phyloP scores from a whole-genome alignment of 1,140 invertebrate genomes.

The Meloidogyne floridensis region DNA sequence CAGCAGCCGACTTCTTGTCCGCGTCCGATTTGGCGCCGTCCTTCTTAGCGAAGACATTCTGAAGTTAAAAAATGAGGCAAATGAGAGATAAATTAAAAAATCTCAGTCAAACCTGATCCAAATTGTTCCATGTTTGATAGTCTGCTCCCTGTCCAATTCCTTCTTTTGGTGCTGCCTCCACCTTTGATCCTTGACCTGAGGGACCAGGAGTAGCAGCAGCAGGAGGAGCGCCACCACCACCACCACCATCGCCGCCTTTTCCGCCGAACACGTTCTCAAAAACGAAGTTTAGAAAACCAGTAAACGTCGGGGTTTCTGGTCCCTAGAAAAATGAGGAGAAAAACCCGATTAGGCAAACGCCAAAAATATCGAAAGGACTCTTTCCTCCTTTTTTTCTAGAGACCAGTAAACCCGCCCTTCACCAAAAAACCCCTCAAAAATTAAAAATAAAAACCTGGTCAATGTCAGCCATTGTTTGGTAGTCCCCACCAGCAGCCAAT shows the following conservation, averaged over 20 bases:
- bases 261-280: neutral
- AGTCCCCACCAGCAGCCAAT: neutral
- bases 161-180: neutral
- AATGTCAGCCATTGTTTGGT: slow-evolving; percentile 1
- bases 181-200: neutral
- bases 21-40: neutral
- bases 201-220: neutral
- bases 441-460: neutral
- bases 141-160: neutral
- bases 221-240: neutral
- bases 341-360: too few relatives aligned
- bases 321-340: too few relatives aligned
- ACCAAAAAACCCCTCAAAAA: too few relatives aligned
- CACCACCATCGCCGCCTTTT: neutral
- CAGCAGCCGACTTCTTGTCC: neutral
- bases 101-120: neutral
- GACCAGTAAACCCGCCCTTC: too few relatives aligned
- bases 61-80: neutral
- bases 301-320: too few relatives aligned
- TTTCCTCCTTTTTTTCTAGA: too few relatives aligned
- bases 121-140: neutral
- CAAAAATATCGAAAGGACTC: too few relatives aligned
- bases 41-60: neutral
- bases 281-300: neutral
- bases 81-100: neutral